phyloP scores from a whole-genome alignment of 2,797 vertebrate genomes.

The Sebastes umbrosus region DNA sequence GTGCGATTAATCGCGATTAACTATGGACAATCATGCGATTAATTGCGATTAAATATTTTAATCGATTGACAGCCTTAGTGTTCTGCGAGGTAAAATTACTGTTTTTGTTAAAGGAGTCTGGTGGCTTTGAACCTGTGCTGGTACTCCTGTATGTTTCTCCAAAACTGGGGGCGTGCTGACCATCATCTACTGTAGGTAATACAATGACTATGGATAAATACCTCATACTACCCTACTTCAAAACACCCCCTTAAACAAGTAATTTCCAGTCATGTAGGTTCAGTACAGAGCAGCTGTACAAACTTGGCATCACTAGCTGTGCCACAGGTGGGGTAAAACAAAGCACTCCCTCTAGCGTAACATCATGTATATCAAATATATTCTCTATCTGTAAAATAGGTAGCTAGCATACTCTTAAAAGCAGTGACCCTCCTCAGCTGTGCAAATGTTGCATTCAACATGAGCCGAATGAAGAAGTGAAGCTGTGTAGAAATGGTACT shows the following conservation, averaged over 20 bases:
- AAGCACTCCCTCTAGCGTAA: neutral
- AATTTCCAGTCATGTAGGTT: neutral
- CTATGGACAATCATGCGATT: no score
- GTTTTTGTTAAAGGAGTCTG: neutral
- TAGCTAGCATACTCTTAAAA: neutral
- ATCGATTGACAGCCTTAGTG: no score
- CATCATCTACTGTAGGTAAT: no score
- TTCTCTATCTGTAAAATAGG: slow-evolving; percentile 10
- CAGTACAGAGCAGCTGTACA: neutral
- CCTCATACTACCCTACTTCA: no score
- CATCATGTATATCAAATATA: neutral
- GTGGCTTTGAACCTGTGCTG: neutral
- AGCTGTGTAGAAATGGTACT: neutral
- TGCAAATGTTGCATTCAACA: neutral
- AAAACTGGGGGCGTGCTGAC: no score
- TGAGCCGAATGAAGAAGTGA: neutral
- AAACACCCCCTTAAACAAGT: neutral
- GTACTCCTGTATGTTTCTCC: no score
- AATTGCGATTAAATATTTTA: no score
- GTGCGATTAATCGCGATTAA: no score
- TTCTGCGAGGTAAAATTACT: no score
- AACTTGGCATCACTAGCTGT: neutral
- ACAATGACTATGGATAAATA: no score
- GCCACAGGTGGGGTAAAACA: neutral
- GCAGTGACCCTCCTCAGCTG: neutral